A percentile compares a stretch with the other conserved stretches of the same genome.
Evolutionary conservation across 23 tunicate species (phyloP).

Genomic region (Styela plicata): DNA sequence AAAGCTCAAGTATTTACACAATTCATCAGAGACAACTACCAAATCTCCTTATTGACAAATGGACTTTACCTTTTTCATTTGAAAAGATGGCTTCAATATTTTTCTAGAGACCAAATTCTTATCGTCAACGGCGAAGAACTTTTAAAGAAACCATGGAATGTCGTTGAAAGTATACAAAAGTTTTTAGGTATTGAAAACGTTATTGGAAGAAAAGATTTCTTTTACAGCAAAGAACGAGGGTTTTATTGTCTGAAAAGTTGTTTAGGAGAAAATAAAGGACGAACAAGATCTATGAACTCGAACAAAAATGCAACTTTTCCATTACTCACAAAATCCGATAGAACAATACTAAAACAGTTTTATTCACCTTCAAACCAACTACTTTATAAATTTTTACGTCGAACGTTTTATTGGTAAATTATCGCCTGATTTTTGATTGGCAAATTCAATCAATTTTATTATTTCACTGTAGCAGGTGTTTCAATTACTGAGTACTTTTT

Average conservation of each 20-base stretch:
- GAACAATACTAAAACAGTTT: background rate
- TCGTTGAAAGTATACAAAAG: background rate
- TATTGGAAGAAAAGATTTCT: background rate
- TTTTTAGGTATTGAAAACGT: background rate
- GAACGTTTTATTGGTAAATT: slow-evolving; percentile 11
- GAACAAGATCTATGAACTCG: background rate
- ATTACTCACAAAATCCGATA: background rate
- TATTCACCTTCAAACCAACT: background rate
- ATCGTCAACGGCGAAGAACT: background rate
- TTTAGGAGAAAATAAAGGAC: background rate
- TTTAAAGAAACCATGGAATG: background rate
- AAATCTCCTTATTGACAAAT: background rate
- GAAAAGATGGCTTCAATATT: background rate
- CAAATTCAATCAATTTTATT: too few relatives aligned
- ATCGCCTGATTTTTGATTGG: background rate
- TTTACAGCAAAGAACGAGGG: background rate
- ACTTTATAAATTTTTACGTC: background rate
- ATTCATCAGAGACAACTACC: background rate
- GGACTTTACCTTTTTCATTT: slow-evolving; percentile 5
- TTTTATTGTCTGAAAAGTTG: background rate
- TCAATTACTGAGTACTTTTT: too few relatives aligned
- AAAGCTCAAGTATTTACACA: background rate
- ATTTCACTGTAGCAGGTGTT: too few relatives aligned
- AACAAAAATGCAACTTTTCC: background rate
- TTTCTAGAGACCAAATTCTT: background rate